A percentile compares a stretch with the other conserved stretches of the same genome.
These are phyloP conservation scores for Ceratosolen fusciceps DNA, from an alignment of 1,140 invertebrate species.

Conservation along the genomic window DNA sequence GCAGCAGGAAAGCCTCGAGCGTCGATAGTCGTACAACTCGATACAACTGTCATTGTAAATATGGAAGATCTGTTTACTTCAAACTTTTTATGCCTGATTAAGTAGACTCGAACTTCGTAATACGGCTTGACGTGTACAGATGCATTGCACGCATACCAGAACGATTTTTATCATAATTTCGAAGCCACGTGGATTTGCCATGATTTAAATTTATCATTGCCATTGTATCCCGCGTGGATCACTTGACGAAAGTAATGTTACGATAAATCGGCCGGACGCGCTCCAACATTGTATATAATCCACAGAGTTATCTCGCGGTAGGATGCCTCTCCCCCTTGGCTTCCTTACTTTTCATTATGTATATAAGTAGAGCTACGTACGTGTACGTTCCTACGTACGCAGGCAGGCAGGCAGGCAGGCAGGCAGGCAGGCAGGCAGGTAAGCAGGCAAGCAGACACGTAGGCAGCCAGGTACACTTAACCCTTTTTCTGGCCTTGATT, in stretches of 20 bases:
- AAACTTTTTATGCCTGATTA: background rate
- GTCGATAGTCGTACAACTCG: background rate
- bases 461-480: no score
- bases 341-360: background rate
- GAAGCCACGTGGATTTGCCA: background rate
- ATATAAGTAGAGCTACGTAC: no score
- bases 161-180: background rate
- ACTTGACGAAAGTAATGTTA: background rate
- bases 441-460: no score
- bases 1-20: background rate
- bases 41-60: background rate
- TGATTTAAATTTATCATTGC: background rate
- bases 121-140: background rate
- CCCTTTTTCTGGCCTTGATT: background rate
- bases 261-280: background rate
- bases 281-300: background rate
- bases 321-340: background rate
- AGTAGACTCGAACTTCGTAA: background rate
- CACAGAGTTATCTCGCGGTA: background rate
- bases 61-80: background rate
- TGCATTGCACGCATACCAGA: background rate
- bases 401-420: no score
- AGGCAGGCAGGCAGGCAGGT: no score
- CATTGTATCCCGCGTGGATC: background rate
- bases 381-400: no score